These are phyloP conservation scores for Agapostemon virescens DNA, from an alignment of 2,888 invertebrate species.

Conservation along the genomic window DNA sequence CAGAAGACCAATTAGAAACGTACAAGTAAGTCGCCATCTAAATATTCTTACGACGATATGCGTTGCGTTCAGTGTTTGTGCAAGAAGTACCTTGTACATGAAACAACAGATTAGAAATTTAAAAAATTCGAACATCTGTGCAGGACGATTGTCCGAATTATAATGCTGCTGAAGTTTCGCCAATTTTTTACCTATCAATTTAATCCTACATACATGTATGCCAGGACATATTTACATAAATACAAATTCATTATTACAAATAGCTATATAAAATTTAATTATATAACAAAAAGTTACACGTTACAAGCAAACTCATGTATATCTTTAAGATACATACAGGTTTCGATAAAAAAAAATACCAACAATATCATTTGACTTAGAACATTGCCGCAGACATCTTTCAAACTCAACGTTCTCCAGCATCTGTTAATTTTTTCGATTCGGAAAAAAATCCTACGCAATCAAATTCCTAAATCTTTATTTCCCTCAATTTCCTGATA, in stretches of 20 bases:
- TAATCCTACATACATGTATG: slow-evolving; percentile 16
- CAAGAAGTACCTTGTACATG: slow-evolving; percentile 21
- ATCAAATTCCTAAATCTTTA: background rate
- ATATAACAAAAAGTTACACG: slow-evolving; percentile 32
- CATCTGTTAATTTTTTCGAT: too few species aligned
- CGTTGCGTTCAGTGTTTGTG: slow-evolving; percentile 43
- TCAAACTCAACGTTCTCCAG: background rate
- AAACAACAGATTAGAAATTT: background rate
- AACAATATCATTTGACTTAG: background rate
- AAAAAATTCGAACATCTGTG: background rate
- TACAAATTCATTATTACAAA: slow-evolving; percentile 54
- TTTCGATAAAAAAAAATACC: background rate
- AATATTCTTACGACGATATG: slow-evolving; percentile 48
- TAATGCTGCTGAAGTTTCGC: slow-evolving; percentile 6
- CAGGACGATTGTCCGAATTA: background rate
- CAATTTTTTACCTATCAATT: slow-evolving; percentile 26
- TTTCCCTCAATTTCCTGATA: background rate
- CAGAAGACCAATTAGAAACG: slow-evolving; percentile 23
- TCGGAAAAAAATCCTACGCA: background rate
- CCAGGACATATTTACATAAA: slow-evolving; percentile 58
- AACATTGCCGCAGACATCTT: background rate
- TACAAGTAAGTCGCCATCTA: slow-evolving; percentile 18
- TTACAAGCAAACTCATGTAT: slow-evolving; percentile 46
- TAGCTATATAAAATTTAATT: slow-evolving; percentile 47
- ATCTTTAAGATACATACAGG: slow-evolving; percentile 26